Evolutionary conservation across 2,113 vertebrate species (phyloP).

Genomic region (Otis tarda): DNA sequence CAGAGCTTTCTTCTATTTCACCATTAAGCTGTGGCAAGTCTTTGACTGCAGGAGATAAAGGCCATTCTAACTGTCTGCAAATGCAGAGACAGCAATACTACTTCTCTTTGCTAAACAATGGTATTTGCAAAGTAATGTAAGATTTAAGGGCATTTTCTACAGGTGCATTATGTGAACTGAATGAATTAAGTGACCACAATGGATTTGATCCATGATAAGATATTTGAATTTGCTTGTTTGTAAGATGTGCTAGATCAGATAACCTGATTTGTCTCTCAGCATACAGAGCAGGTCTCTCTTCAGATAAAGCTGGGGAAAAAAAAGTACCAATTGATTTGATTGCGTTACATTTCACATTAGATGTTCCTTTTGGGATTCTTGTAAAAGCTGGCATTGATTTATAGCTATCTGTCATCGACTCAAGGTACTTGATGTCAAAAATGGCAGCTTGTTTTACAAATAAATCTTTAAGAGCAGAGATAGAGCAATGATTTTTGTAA

Average conservation of each 20-base stretch:
- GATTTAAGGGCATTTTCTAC: background rate
- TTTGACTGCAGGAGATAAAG: background rate
- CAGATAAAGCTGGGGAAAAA: background rate
- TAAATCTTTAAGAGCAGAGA: background rate
- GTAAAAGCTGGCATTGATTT: slow-evolving; percentile 29
- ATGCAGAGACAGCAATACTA: background rate
- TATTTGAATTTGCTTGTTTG: slow-evolving; percentile 16
- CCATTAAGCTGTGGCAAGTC: background rate
- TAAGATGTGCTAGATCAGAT: background rate
- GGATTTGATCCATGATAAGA: background rate
- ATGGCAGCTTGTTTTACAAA: slow-evolving; percentile 4
- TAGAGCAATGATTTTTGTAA: background rate
- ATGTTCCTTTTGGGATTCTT: background rate
- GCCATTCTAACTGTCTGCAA: background rate
- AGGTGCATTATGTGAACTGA: background rate
- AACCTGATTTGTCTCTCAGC: background rate
- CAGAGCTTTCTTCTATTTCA: background rate
- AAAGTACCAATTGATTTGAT: background rate
- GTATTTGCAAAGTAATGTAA: background rate
- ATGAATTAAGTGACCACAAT: background rate
- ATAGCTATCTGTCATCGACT: background rate
- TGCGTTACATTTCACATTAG: slow-evolving; percentile 12
- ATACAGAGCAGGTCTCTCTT: background rate
- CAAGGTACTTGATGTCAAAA: slow-evolving; percentile 19
- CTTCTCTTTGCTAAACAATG: background rate